A percentile compares a stretch with the other conserved stretches of the same genome.
phyloP scores from a whole-genome alignment of 2,888 invertebrate genomes.

The Dynastes hyllus region DNA sequence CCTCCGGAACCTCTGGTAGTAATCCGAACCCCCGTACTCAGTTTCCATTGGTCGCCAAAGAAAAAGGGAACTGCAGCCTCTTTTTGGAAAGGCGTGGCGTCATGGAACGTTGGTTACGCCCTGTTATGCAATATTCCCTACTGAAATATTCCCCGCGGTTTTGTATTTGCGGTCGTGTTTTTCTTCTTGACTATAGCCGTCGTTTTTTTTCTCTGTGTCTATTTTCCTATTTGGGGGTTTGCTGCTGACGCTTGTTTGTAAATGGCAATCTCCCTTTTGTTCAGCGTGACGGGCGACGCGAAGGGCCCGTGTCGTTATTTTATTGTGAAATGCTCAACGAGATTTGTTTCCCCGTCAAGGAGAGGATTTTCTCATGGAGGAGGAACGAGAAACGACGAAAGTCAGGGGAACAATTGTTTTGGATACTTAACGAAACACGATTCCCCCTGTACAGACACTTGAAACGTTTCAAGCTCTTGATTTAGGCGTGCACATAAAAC shows the following conservation, averaged over 20 bases:
- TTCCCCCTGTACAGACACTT: slow-evolving; percentile 23
- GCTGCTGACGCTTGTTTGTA: slow-evolving; percentile 48
- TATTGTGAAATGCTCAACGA: slow-evolving; percentile 43
- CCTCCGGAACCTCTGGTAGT: slow-evolving; percentile 37
- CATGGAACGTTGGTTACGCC: slow-evolving; percentile 28
- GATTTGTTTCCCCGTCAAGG: slow-evolving; percentile 30
- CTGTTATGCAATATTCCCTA: slow-evolving; percentile 45
- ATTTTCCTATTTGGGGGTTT: slow-evolving; percentile 27
- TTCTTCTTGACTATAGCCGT: slow-evolving; percentile 25
- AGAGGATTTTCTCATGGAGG: slow-evolving; percentile 46
- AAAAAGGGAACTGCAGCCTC: slow-evolving; percentile 38
- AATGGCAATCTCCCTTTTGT: slow-evolving; percentile 53
- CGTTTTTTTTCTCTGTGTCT: slow-evolving; percentile 22
- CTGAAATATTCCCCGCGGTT: slow-evolving; percentile 43
- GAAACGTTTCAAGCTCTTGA: slow-evolving; percentile 13
- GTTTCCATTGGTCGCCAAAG: slow-evolving; percentile 44
- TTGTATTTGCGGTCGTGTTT: slow-evolving; percentile 37
- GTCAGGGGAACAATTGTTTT: slow-evolving; percentile 34
- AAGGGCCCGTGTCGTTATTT: slow-evolving; percentile 47
- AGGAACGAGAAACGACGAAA: slow-evolving; percentile 34
- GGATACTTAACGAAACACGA: slow-evolving; percentile 40
- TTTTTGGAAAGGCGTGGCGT: slow-evolving; percentile 39
- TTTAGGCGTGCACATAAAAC: slow-evolving; percentile 26
- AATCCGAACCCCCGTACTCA: slow-evolving; percentile 49
- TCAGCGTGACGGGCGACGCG: slow-evolving; percentile 47